Conservation (phyloP, 23 tunicate species). For the Styela clava region DNA sequence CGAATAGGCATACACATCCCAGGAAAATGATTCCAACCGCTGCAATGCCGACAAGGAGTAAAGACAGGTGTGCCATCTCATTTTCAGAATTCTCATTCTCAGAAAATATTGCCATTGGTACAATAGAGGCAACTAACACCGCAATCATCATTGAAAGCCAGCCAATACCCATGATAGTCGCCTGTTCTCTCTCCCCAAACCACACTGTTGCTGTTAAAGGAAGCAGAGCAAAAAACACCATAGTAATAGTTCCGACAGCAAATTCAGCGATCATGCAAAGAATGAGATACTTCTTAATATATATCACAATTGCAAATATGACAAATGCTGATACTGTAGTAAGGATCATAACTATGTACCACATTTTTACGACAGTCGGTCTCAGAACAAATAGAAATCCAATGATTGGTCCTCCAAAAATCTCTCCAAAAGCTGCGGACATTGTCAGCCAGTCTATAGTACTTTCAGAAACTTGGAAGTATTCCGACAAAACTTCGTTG, state of each 20-base stretch:
- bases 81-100: background rate
- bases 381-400: background rate
- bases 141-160: background rate
- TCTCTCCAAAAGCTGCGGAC: background rate
- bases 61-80: background rate
- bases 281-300: background rate
- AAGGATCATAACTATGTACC: background rate
- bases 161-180: background rate
- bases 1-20: background rate
- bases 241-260: background rate
- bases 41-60: background rate
- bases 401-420: background rate
- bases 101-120: background rate
- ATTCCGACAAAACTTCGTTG: background rate
- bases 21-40: background rate
- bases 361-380: background rate
- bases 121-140: background rate
- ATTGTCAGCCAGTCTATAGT: background rate
- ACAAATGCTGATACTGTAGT: background rate
- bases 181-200: slow-evolving; percentile 17
- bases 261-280: background rate
- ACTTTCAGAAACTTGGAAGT: background rate
- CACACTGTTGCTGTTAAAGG: slow-evolving; percentile 12
- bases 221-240: background rate
- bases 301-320: background rate